Conservation (phyloP, 1,140 invertebrate genomes). For the Drosophila sucinea region DNA sequence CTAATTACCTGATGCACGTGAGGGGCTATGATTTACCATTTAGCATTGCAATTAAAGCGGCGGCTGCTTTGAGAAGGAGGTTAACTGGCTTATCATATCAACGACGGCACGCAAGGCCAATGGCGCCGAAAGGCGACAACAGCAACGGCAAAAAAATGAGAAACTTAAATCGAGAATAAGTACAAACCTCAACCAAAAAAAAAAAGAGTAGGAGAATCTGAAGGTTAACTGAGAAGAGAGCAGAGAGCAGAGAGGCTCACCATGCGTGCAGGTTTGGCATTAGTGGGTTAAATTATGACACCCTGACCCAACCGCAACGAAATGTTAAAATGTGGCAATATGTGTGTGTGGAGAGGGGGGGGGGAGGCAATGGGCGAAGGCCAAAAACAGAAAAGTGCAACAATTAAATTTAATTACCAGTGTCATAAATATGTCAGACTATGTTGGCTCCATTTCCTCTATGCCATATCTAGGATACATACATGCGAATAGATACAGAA, state of each 20-base stretch:
- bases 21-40: slow-evolving; percentile 77
- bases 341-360: neutral
- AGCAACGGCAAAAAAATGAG: slow-evolving; percentile 29
- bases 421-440: slow-evolving; percentile 76
- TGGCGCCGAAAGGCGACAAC: slow-evolving; percentile 51
- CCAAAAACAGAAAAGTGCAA: slow-evolving; percentile 63
- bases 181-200: slow-evolving; percentile 30
- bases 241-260: slow-evolving; percentile 7
- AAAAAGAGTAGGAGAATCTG: neutral
- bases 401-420: slow-evolving; percentile 81
- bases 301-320: slow-evolving; percentile 51
- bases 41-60: slow-evolving; percentile 72
- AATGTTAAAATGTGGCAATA: slow-evolving; percentile 31
- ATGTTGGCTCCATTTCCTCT: slow-evolving; percentile 9
- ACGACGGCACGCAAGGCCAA: slow-evolving; percentile 58
- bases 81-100: slow-evolving; percentile 70
- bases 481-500: slow-evolving; percentile 39
- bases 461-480: slow-evolving; percentile 1
- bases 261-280: slow-evolving; percentile 30
- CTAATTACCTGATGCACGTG: slow-evolving; percentile 78
- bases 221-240: slow-evolving; percentile 20
- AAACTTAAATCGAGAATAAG: slow-evolving; percentile 23
- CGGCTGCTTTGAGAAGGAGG: slow-evolving; percentile 32
- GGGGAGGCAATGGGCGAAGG: slow-evolving; percentile 23
- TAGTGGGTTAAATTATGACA: slow-evolving; percentile 59